These are phyloP conservation scores for Zoanthus gigantus DNA, from an alignment of 92 coral and sea anemone species.

Conservation along the genomic window DNA sequence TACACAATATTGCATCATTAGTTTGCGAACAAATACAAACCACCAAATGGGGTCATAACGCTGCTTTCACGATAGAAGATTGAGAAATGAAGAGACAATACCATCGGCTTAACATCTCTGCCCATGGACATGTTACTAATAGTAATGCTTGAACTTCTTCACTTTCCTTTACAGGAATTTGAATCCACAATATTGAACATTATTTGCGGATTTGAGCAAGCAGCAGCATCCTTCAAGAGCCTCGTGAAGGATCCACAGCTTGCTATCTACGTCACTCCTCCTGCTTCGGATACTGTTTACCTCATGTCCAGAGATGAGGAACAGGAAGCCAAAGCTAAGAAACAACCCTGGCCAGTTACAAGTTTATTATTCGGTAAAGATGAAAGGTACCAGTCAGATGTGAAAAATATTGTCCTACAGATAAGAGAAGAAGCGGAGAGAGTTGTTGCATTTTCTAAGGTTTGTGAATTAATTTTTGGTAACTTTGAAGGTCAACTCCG, in stretches of 20 bases:
- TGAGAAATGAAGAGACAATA: no score
- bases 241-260: conserved; percentile 80
- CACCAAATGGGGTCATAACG: no score
- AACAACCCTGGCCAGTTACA: conserved; percentile 88
- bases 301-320: conserved; percentile 80
- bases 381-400: conserved; percentile 82
- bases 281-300: conserved; percentile 88
- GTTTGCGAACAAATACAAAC: no score
- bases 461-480: conserved; percentile 10
- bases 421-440: conserved; percentile 76
- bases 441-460: conserved; percentile 85
- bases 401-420: conserved; percentile 67
- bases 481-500: not conserved
- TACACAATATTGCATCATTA: no score
- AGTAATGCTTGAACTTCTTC: not conserved
- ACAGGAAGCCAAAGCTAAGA: conserved; percentile 74
- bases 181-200: conserved; percentile 72
- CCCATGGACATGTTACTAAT: no score
- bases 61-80: no score
- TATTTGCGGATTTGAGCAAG: conserved; percentile 84
- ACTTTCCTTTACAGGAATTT: conserved; percentile 67
- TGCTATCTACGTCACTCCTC: conserved; percentile 83
- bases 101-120: no score
- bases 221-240: conserved; percentile 79
- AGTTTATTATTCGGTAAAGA: conserved; percentile 88